Base-by-base conservation (phyloP, 2,888 invertebrate genomes). In the Troilus luridus region DNA sequence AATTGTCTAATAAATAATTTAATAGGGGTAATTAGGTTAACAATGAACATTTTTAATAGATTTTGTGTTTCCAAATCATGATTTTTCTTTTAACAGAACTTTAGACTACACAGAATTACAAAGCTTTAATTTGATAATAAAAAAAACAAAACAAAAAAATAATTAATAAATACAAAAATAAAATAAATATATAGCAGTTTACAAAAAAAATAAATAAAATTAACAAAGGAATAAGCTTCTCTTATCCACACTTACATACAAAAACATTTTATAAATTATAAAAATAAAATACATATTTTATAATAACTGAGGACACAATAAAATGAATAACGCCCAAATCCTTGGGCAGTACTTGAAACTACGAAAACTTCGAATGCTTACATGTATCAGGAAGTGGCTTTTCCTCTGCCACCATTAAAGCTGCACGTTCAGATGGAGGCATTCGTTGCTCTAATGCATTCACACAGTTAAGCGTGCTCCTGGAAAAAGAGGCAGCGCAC, bases 401-500 rank as follows among this genome's bases (percentile, higher is more conserved):
- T 95, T 96, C 96, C 95, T 97, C 97, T 94, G 96, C 96, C 95
- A 96, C 95, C 95, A 96, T 96, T 95, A 97, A 95, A 94, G 96
- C 96, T 94, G 96, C 96, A 94, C 96, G 96, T 95, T 97, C 97
- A 94, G 96, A 96, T 94, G 96, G 96, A 94, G 97, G 97, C 95
- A 97, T 96, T 95, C 97, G 97, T 94, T 97, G 97, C 95, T 98
- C 98, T 95, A 97, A 96, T 94, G 97, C 97, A 96, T 98, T 98
- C 95, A 98, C 97, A 96, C 98, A 98, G 97, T 98, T 98, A 96
- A 98, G 96, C 97, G 98, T 98, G 96, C 98, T 98, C 96, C 96
- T 96, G 96, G 94, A 96, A 90, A 77, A 90, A 90, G 77, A 90
- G 90, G 90, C 90, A 90, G 90, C 90, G 77, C 90, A 90, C 90